Evolutionary conservation across 2,797 vertebrate genomes (phyloP).

Genomic region (Dryobates pubescens): DNA sequence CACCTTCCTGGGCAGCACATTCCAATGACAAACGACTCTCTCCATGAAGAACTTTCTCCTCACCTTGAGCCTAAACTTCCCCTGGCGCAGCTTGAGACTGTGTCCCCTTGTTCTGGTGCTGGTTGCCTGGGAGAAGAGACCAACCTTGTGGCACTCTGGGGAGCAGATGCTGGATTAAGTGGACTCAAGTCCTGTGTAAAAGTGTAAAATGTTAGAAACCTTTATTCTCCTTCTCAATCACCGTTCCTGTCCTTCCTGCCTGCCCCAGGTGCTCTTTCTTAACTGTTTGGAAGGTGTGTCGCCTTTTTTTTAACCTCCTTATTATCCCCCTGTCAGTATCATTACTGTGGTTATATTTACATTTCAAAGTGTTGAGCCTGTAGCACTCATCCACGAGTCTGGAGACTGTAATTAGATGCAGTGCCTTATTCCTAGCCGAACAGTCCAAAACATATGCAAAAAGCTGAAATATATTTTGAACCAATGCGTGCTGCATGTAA

Average conservation of each 20-base stretch:
- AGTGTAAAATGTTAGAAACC: not conserved
- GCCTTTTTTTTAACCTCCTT: not conserved
- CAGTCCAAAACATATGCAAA: not conserved
- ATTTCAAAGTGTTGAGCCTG: not conserved
- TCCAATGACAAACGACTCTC: no score
- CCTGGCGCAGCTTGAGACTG: no score
- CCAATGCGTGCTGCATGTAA: not conserved
- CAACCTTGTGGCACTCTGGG: not conserved
- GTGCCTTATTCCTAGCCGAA: not conserved
- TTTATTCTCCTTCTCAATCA: not conserved
- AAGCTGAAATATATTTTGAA: constrained; percentile 1
- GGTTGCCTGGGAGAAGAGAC: no score
- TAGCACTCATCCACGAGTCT: not conserved
- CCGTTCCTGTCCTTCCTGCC: not conserved
- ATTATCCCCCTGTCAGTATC: not conserved
- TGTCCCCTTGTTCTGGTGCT: no score
- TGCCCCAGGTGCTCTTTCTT: not conserved
- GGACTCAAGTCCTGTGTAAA: not conserved
- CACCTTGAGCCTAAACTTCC: no score
- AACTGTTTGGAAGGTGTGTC: not conserved
- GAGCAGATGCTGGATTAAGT: not conserved
- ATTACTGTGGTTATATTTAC: not conserved
- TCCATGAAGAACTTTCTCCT: no score
- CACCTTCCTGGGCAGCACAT: no score
- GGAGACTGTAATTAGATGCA: not conserved